Evolutionary conservation across 2,888 invertebrate species (phyloP).

Genomic region (Nomada fabriciana): DNA sequence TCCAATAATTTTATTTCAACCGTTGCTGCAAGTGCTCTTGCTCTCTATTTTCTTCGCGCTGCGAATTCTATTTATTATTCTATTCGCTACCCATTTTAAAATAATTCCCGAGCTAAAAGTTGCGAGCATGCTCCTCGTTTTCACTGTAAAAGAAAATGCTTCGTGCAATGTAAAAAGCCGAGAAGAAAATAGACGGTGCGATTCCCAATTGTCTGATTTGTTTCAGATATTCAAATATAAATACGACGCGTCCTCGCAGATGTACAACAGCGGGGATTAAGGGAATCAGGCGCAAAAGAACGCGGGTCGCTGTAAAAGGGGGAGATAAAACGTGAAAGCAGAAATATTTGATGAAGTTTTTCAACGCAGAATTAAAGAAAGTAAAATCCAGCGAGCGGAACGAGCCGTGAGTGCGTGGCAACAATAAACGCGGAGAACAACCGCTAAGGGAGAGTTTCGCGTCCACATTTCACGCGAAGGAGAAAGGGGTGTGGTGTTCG

Average conservation of each 20-base stretch:
- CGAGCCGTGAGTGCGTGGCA: slow-evolving; percentile 11
- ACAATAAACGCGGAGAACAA: slow-evolving; percentile 43
- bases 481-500: slow-evolving; percentile 56
- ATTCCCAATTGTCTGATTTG: slow-evolving; percentile 5
- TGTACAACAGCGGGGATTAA: background rate
- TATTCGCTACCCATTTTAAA: too few relatives aligned
- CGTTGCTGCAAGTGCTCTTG: too few relatives aligned
- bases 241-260: slow-evolving; percentile 8
- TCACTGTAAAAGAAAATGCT: too few relatives aligned
- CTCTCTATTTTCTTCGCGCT: too few relatives aligned
- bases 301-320: background rate
- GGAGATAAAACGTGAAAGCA: slow-evolving; percentile 8
- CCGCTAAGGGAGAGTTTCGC: slow-evolving; percentile 48
- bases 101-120: too few relatives aligned
- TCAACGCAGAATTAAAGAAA: slow-evolving; percentile 44
- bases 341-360: slow-evolving; percentile 42
- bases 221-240: background rate
- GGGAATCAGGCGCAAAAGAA: background rate
- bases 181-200: background rate
- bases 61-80: too few relatives aligned
- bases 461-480: slow-evolving; percentile 43
- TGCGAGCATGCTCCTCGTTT: too few relatives aligned
- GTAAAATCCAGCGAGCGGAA: slow-evolving; percentile 19
- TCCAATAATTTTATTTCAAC: background rate
- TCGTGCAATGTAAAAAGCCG: too few relatives aligned